Evolutionary conservation across 2,888 invertebrate genomes (phyloP), one percentile per base, ranked within the genome.

Genomic region (Colletes collaris): DNA sequence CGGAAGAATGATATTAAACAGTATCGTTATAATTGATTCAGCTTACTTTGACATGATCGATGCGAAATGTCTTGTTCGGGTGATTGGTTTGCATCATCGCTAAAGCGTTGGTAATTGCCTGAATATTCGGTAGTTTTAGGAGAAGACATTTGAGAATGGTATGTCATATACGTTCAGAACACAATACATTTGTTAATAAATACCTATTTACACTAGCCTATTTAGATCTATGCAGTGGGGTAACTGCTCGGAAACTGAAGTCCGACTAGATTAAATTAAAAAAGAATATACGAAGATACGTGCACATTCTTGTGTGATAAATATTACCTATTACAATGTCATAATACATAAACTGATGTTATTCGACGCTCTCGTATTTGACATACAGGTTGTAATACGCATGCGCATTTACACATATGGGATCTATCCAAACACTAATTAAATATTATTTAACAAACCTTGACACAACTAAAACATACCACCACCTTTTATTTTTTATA

Each of bases 11-110:
- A 80, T 60, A 68, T 50, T 27, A 8, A 19, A 16, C 16, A 19
- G 19, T 49, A 37, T 1, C 7, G 3, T 8, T 40, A 13, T 8
- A 35, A 49, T 53, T 0, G 10, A 56, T 56, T 11, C 0, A 50
- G 89, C 92, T 90, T 76, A 92, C 92, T 91, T 68, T 89, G 91
- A 71, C 83, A 89, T 13, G 91, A 86, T 73, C 87, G 88, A 49
- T 89, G 86, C 37, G 85, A 79, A 16, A 73, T 86, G 35, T 91
- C 89, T 40, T 88, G 88, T 44, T 87, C 88, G 58, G 85, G 85
- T 53, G 87, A 85, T 53, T 80, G 67, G 76, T 83, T 87, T 27
- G 84, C 79, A 66, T 91, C 90, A 82, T 92, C 88, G 59, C 88
- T 86, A 76, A 92, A 91, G 50, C 89, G 91, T 74, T 92, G 91